Evolutionary conservation across 1,140 invertebrate species (phyloP).

Genomic region (Eulimnadia texana): DNA sequence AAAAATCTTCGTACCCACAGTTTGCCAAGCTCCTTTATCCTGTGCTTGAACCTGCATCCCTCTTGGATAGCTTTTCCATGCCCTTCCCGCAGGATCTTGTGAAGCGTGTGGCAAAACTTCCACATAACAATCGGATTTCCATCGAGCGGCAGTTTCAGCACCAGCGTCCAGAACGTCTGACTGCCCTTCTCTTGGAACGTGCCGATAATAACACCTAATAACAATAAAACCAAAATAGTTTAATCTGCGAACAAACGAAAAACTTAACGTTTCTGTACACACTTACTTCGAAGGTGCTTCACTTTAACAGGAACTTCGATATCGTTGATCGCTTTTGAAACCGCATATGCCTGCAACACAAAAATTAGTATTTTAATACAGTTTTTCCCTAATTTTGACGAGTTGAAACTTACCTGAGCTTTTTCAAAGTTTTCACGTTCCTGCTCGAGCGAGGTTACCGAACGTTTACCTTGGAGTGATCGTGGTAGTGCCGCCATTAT

Average conservation of each 20-base stretch:
- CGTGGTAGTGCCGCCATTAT: not conserved
- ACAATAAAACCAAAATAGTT: not conserved
- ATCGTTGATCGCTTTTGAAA: slow-evolving; percentile 79
- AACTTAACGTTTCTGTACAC: slow-evolving; percentile 19
- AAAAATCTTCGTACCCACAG: slow-evolving; percentile 54
- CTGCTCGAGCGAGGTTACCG: slow-evolving; percentile 2
- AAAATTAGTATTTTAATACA: slow-evolving; percentile 16
- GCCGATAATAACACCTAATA: slow-evolving; percentile 70
- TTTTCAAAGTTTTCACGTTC: slow-evolving; percentile 20
- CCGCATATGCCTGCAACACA: slow-evolving; percentile 52
- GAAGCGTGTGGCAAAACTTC: slow-evolving; percentile 96
- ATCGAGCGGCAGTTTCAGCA: slow-evolving; percentile 63
- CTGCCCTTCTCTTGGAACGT: slow-evolving; percentile 88
- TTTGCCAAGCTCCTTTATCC: slow-evolving; percentile 70
- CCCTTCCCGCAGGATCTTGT: slow-evolving; percentile 89
- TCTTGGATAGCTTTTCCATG: slow-evolving; percentile 74
- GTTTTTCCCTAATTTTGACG: not conserved
- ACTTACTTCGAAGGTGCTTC: slow-evolving; percentile 82
- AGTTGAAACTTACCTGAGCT: slow-evolving; percentile 17
- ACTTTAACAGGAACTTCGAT: slow-evolving; percentile 84
- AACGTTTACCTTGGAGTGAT: not conserved
- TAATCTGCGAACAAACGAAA: slow-evolving; percentile 1
- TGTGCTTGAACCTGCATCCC: slow-evolving; percentile 58
- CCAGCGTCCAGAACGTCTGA: slow-evolving; percentile 75
- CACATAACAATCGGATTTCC: slow-evolving; percentile 89